Evolutionary conservation across 1,140 invertebrate species (phyloP), one percentile per base, ranked within the genome.

Genomic region (Meteorus sp.): DNA sequence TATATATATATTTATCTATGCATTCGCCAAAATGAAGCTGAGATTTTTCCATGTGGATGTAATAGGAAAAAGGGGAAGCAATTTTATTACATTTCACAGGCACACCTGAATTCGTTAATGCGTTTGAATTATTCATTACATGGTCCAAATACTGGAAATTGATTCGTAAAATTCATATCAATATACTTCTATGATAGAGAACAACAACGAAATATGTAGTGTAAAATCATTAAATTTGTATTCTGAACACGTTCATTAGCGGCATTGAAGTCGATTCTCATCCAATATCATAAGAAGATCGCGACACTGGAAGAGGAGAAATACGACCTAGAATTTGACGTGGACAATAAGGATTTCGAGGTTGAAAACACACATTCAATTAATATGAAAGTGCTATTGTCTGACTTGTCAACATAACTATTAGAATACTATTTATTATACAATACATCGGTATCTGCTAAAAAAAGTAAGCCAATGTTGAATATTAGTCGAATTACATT

Each of bases 281-380:
- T 84, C 78, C 85, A 86, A 78, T 93, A 96, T 85, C 88, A 97
- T 84, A 88, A 88, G 77, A 89, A 90, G 82, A 90, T 97, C 79
- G 82, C 79, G 75, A 83, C 84, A 70, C 87, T 98, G 77, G 95
- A 98, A 83, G 90, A 91, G 81, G 86, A 90, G 83, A 97, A 97
- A 85, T 97, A 95, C 85, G 95, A 98, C 86, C 86, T 95, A 84
- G 95, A 99, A 84, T 88, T 88, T 81, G 90, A 94, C 83, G 94
- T 97, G 80, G 86, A 90, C 81, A 89, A 87, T 82, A 96, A 94
- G 88, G 92, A 94, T 81, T 86, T 89, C 77, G 94, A 92, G 90
- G 90, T 92, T 75, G 65, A 71, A 35, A 66, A 35, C 60, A 61
- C 64, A 22, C 39, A 51, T 55, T 54, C n/a, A n/a, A n/a, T n/a